These are phyloP conservation scores for Notolepis coatsorum DNA, from an alignment of 2,797 vertebrate genomes.

Conservation along the genomic window DNA sequence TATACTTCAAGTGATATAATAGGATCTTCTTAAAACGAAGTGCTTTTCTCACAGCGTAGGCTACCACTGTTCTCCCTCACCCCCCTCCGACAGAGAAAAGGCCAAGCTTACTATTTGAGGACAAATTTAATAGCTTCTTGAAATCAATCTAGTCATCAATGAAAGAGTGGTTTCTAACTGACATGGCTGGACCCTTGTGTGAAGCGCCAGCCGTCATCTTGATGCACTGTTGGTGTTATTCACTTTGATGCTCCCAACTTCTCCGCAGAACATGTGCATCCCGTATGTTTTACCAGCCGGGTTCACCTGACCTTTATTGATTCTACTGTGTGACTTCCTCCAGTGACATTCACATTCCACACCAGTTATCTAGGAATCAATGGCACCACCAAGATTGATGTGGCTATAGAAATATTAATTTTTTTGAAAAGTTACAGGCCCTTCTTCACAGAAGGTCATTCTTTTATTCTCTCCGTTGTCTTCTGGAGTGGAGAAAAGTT, in stretches of 20 bases:
- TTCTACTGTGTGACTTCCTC: slow-evolving; percentile 79
- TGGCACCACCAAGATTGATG: slow-evolving; percentile 79
- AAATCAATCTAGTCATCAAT: slow-evolving; percentile 80
- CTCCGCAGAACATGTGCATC: slow-evolving; percentile 52
- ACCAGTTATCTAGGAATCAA: slow-evolving; percentile 81
- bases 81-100: slow-evolving; percentile 48
- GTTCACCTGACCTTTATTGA: slow-evolving; percentile 85
- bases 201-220: slow-evolving; percentile 71
- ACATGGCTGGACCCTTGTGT: slow-evolving; percentile 69
- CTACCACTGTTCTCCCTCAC: slow-evolving; percentile 19
- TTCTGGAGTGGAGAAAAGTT: slow-evolving; percentile 19
- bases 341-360: slow-evolving; percentile 85
- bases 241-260: slow-evolving; percentile 80
- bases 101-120: slow-evolving; percentile 63
- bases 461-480: slow-evolving; percentile 30
- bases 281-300: slow-evolving; percentile 61
- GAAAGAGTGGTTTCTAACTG: slow-evolving; percentile 69
- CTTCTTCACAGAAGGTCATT: slow-evolving; percentile 68
- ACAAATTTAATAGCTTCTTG: slow-evolving; percentile 66
- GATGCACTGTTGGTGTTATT: slow-evolving; percentile 65
- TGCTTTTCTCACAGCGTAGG: slow-evolving; percentile 20
- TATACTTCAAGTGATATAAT: too few relatives aligned
- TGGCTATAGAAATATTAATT: slow-evolving; percentile 78
- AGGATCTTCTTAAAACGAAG: background rate
- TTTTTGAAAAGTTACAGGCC: slow-evolving; percentile 62